Conservation (phyloP, 2,888 invertebrate genomes). For the Drosophila borborema region DNA sequence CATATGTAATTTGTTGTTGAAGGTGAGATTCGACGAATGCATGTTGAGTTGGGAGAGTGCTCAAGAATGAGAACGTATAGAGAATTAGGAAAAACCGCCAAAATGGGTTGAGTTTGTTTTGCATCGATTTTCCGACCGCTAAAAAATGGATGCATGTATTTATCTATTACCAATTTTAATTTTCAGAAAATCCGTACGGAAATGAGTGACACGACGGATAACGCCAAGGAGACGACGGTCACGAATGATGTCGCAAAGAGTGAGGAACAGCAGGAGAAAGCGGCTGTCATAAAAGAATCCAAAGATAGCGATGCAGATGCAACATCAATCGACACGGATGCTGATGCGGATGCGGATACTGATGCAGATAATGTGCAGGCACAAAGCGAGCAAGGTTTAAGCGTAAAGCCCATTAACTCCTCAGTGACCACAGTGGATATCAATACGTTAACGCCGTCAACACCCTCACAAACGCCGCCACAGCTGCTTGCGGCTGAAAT, state of each 20-base stretch:
- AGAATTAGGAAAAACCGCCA: conserved; percentile 72
- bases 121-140: conserved; percentile 73
- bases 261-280: conserved; percentile 28
- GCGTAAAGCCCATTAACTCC: conserved; percentile 27
- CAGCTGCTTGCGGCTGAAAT: conserved; percentile 60
- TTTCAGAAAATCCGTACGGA: conserved; percentile 42
- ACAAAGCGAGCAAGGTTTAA: conserved; percentile 28
- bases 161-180: conserved; percentile 19
- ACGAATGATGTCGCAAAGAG: conserved; percentile 36
- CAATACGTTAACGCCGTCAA: conserved; percentile 68
- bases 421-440: conserved; percentile 53
- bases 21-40: conserved; percentile 68
- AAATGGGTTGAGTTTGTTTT: conserved; percentile 74
- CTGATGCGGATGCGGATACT: conserved; percentile 31
- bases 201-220: conserved; percentile 60
- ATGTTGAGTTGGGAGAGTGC: conserved; percentile 52
- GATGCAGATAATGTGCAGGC: conserved; percentile 37
- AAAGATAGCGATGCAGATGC: conserved; percentile 38
- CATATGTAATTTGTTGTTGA: conserved; percentile 67
- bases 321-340: conserved; percentile 30
- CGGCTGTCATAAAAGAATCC: conserved; percentile 27
- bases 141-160: conserved; percentile 24
- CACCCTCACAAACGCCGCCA: conserved; percentile 73
- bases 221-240: conserved; percentile 23
- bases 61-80: conserved; percentile 65